These are phyloP conservation scores for Lamproptera curius DNA, from an alignment of 2,888 invertebrate species.

Conservation along the genomic window DNA sequence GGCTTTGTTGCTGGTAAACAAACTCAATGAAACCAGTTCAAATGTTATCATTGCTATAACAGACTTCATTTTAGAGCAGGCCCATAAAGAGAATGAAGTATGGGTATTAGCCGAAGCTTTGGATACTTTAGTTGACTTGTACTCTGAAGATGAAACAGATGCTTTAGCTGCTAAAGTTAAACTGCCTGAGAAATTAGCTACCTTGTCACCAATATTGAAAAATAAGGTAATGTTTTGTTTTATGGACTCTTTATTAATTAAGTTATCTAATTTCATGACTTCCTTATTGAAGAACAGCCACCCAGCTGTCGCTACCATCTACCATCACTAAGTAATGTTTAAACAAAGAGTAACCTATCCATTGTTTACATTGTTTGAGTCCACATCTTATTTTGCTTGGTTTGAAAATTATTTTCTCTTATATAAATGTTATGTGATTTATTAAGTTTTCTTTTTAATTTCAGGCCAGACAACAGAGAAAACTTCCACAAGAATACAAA, in stretches of 20 bases:
- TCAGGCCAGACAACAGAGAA: constrained; percentile 82
- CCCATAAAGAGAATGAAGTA: constrained; percentile 80
- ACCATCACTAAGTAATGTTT: too few species aligned
- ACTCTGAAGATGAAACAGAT: constrained; percentile 86
- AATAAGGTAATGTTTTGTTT: constrained; percentile 73
- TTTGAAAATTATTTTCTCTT: too few species aligned
- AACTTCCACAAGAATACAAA: constrained; percentile 81
- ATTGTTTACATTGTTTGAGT: too few species aligned
- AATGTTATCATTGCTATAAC: constrained; percentile 67
- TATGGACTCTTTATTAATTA: too few species aligned
- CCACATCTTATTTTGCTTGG: too few species aligned
- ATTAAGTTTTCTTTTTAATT: constrained; percentile 37
- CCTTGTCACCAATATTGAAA: constrained; percentile 79
- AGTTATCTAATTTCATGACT: too few species aligned
- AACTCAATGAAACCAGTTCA: constrained; percentile 52
- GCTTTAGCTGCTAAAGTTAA: constrained; percentile 79
- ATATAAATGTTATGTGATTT: too few species aligned
- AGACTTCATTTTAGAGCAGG: constrained; percentile 80
- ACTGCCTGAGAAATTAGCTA: constrained; percentile 79
- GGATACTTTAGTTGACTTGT: constrained; percentile 87
- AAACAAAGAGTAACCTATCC: too few species aligned
- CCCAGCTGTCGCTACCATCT: too few species aligned
- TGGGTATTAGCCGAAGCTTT: constrained; percentile 87
- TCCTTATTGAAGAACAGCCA: too few species aligned
- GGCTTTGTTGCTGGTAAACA: constrained; percentile 67